These are phyloP conservation scores for Phalangium opilio DNA, from an alignment of 2,888 invertebrate genomes.

Conservation along the genomic window DNA sequence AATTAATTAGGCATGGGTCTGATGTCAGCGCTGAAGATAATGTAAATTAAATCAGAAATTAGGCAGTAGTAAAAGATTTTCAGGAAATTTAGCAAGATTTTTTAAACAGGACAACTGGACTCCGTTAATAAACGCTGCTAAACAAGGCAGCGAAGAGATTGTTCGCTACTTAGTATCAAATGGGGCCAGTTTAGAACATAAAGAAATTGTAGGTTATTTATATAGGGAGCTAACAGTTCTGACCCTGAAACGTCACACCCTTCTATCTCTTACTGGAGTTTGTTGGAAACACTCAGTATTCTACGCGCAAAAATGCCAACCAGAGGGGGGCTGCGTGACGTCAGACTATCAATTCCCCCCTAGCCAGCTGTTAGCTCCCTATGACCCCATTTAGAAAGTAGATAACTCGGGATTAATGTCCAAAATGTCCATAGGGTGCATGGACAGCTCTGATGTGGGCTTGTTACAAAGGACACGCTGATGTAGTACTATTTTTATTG, in stretches of 20 bases:
- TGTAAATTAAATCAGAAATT: conserved; percentile 30
- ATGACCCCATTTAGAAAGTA: no score
- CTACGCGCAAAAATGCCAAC: no score
- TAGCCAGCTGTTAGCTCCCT: no score
- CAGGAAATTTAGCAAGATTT: conserved; percentile 3
- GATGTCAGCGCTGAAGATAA: conserved; percentile 81
- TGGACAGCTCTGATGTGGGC: conserved; percentile 99
- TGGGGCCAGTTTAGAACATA: conserved; percentile 68
- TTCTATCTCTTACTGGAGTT: no score
- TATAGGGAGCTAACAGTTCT: no score
- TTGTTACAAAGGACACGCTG: conserved; percentile 63
- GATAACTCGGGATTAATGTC: no score
- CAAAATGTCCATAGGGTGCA: no score
- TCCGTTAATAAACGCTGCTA: conserved; percentile 73
- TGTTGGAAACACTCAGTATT: no score
- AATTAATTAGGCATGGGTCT: conserved; percentile 74
- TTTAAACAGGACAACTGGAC: conserved; percentile 69
- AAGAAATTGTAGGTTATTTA: conserved; percentile 54
- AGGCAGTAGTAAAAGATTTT: conserved; percentile 2
- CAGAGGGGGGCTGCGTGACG: no score
- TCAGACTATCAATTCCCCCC: no score
- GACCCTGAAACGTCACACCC: no score
- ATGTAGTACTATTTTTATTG: conserved; percentile 58
- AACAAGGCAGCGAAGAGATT: conserved; percentile 68
- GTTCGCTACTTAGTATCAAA: conserved; percentile 66